Conservation (phyloP, 2,797 vertebrate genomes). For the Fistularia tabacaria region DNA sequence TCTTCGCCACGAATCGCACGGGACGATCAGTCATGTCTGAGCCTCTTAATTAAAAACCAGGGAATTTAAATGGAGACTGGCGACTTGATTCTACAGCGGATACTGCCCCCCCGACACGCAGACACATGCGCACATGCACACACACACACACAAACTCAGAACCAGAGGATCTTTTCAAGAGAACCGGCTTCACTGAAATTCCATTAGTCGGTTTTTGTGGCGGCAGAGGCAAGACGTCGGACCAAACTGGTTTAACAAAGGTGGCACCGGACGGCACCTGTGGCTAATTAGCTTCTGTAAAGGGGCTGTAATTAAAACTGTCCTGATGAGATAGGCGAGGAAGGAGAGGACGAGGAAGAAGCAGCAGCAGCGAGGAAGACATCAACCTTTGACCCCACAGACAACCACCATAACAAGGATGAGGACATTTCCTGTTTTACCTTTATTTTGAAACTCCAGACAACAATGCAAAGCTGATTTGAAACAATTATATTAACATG, state of each 20-base stretch:
- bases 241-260: no score
- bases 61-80: constrained; percentile 41
- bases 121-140: no score
- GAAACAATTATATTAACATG: no score
- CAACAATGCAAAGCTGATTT: no score
- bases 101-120: constrained; percentile 10
- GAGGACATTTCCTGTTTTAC: no score
- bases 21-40: constrained; percentile 34
- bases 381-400: no score
- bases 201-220: constrained; percentile 57
- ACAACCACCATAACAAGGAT: no score
- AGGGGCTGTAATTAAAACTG: constrained; percentile 73
- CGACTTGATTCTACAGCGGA: no score
- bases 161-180: constrained; percentile 18
- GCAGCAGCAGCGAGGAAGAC: no score
- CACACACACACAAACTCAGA: constrained; percentile 15
- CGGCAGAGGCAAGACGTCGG: no score
- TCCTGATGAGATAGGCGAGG: constrained; percentile 56
- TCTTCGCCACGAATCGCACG: constrained; percentile 28
- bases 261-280: constrained; percentile 6
- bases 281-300: constrained; percentile 72
- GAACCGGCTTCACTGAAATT: constrained; percentile 45
- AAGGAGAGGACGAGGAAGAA: no score
- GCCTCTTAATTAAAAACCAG: constrained; percentile 43
- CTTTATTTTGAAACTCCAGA: no score